Percentiles rank a stretch among this genome's conserved stretches.
phyloP scores from a whole-genome alignment of 2,888 invertebrate species.

The Pseudococcus viburni region DNA sequence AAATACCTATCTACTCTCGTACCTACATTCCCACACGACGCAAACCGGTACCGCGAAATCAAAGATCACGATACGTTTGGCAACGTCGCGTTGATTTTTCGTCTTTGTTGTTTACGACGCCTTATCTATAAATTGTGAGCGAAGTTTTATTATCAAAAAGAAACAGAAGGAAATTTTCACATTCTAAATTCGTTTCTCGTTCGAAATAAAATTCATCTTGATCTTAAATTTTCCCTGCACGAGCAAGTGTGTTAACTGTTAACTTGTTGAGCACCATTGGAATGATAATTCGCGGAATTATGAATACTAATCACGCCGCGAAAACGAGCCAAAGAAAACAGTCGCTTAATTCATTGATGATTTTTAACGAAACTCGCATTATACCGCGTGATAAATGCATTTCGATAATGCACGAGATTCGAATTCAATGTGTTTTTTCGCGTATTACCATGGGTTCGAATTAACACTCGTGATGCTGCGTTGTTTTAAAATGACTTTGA shows the following conservation, averaged over 20 bases:
- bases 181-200: neutral
- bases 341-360: neutral
- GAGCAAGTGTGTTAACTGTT: neutral
- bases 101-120: constrained; percentile 20
- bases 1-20: neutral
- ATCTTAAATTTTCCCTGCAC: neutral
- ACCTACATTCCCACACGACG: neutral
- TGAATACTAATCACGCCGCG: neutral
- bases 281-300: constrained; percentile 17
- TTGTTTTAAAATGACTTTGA: neutral
- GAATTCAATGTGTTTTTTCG: neutral
- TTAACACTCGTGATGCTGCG: neutral
- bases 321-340: neutral
- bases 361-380: constrained; percentile 15
- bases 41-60: neutral
- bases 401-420: neutral
- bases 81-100: constrained; percentile 27
- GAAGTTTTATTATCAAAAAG: neutral
- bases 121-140: neutral
- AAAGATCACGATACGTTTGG: neutral
- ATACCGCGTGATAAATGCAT: constrained; percentile 6
- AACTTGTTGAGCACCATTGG: constrained; percentile 8
- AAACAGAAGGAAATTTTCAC: neutral
- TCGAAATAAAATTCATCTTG: neutral
- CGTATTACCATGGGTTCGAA: neutral